Evolutionary conservation across 2,113 vertebrate genomes (phyloP).

Genomic region (Formicarius rufipectus): DNA sequence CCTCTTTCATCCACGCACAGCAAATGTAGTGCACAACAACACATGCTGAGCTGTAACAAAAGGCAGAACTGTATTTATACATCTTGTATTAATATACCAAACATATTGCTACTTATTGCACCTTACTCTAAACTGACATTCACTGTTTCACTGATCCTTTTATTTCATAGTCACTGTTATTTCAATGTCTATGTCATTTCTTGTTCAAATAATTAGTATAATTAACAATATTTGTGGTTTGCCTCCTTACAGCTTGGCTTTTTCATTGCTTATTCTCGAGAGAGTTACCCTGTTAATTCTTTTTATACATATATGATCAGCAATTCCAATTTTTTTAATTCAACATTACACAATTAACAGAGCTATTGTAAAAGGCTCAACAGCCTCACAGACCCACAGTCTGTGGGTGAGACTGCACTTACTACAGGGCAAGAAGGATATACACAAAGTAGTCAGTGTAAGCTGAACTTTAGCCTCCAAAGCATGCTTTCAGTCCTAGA

Average conservation of each 20-base stretch:
- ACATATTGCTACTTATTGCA: background rate
- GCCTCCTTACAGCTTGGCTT: background rate
- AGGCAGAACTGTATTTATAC: background rate
- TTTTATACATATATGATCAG: background rate
- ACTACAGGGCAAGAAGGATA: background rate
- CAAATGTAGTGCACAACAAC: background rate
- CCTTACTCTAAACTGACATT: background rate
- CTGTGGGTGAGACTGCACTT: background rate
- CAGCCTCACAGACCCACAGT: background rate
- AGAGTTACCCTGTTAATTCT: background rate
- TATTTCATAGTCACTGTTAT: background rate
- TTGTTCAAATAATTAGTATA: background rate
- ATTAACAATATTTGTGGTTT: background rate
- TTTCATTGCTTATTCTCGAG: background rate
- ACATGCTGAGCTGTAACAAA: background rate
- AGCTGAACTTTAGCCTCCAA: slow-evolving; percentile 24
- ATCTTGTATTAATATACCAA: background rate
- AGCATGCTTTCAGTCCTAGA: background rate
- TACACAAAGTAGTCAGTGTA: background rate
- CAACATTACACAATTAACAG: background rate
- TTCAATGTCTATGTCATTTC: background rate
- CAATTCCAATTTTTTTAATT: background rate
- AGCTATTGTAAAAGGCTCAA: background rate
- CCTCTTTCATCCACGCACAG: background rate
- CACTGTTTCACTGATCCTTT: background rate